phyloP scores from a whole-genome alignment of 2,888 invertebrate species.

The Eudemis profundana region DNA sequence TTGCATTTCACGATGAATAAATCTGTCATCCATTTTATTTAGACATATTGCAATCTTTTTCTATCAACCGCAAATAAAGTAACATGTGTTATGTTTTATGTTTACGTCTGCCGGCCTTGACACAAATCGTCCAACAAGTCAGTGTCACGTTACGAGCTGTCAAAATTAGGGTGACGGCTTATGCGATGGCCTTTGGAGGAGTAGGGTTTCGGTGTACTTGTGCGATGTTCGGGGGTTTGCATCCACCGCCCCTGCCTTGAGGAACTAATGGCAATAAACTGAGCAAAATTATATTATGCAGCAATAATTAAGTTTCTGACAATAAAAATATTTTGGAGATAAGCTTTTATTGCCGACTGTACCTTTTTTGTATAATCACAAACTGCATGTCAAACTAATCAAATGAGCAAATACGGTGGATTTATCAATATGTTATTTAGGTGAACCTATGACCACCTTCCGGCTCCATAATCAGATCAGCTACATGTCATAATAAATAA shows the following conservation, averaged over 20 bases:
- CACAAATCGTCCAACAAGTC: conserved; percentile 22
- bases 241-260: not conserved
- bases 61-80: conserved; percentile 17
- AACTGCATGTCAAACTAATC: no score
- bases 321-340: no score
- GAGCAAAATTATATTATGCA: no score
- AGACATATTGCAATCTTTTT: not conserved
- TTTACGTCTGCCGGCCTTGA: conserved; percentile 40
- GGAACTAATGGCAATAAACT: not conserved
- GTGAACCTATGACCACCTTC: no score
- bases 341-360: no score
- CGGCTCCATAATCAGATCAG: no score
- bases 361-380: no score
- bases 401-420: no score
- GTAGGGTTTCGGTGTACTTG: conserved; percentile 18
- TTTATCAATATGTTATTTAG: no score
- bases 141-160: conserved; percentile 34
- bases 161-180: conserved; percentile 29
- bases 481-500: no score
- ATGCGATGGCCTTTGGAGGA: conserved; percentile 4
- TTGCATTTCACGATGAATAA: not conserved
- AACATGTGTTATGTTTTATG: conserved; percentile 27
- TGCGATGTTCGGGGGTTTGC: not conserved
- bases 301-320: no score
- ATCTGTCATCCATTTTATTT: not conserved